These are phyloP conservation scores for Zosterops japonicus DNA, from an alignment of 2,113 vertebrate genomes.

Conservation along the genomic window DNA sequence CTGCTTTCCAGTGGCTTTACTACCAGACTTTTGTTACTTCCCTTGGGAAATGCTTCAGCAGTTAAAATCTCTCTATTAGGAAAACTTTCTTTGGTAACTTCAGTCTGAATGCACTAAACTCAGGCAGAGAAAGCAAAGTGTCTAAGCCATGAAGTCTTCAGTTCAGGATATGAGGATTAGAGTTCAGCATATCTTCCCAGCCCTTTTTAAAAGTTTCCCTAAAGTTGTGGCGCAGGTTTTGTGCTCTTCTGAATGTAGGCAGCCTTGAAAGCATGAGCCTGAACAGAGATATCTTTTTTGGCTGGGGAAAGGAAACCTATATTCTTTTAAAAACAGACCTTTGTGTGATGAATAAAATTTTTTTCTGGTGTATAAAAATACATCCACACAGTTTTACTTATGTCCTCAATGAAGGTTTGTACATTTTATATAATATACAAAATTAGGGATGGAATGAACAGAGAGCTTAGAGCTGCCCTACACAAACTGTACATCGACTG, in stretches of 20 bases:
- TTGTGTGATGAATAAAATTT: neutral
- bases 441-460: neutral
- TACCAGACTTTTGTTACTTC: neutral
- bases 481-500: neutral
- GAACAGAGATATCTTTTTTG: neutral
- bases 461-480: neutral
- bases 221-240: neutral
- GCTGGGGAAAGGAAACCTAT: neutral
- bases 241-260: neutral
- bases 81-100: neutral
- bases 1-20: neutral
- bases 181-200: neutral
- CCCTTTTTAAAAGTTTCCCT: neutral
- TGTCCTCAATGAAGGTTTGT: neutral
- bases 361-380: neutral
- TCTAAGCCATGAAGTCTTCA: neutral
- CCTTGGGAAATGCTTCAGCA: neutral
- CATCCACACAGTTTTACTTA: neutral
- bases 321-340: neutral
- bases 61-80: neutral
- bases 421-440: neutral
- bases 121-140: neutral
- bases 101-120: neutral
- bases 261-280: neutral
- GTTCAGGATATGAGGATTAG: neutral